Base-by-base conservation (phyloP, 2,888 invertebrate species). In the Ischnus inquisitorius region DNA sequence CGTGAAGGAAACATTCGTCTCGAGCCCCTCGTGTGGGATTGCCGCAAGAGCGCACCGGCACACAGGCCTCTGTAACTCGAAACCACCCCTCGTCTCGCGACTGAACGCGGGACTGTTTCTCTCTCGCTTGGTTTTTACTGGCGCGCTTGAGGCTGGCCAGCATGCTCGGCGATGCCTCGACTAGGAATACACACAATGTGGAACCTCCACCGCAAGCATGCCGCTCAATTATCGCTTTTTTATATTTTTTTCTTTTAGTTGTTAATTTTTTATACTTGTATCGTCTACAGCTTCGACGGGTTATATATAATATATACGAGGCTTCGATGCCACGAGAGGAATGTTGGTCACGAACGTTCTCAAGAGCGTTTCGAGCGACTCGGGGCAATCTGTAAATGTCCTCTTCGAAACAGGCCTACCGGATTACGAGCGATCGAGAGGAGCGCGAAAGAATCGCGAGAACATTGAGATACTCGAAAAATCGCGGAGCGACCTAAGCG, bases 1-100 rank as follows among this genome's bases (percentile, higher is more conserved):
- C 88, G 86, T 89, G 90, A 90, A 90, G 88, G 89, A 90, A 90
- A 89, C 90, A 89, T 88, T 90, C 88, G 90, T 87, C 82, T 87
- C 87, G 85, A 84, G 84, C 84, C 88, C 87, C 57, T 86, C 87
- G 62, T 68, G 48, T 57, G 76, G 83, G 77, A 68, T 82, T 86
- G 74, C 74, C 87, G 74, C 85, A 87, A 88, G 88, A 82, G 79
- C 85, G 85, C 88, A 77, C 80, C 87, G 82, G 68, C 80, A 74
- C 82, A 71, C 82, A 74, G 85, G 80, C 84, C 82, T n/a, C n/a
- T 85, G 89, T 88, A 88, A 88, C 86, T 87, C 82, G 87, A 88
- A 87, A 86, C 87, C 86, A 84, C 84, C 84, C 78, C 34, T 83
- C 83, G 62, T 86, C 83, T 80, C 86, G 84, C 75, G 41, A 54